Conservation (phyloP, 2,888 invertebrate genomes). For the Cephus rjabovi region DNA sequence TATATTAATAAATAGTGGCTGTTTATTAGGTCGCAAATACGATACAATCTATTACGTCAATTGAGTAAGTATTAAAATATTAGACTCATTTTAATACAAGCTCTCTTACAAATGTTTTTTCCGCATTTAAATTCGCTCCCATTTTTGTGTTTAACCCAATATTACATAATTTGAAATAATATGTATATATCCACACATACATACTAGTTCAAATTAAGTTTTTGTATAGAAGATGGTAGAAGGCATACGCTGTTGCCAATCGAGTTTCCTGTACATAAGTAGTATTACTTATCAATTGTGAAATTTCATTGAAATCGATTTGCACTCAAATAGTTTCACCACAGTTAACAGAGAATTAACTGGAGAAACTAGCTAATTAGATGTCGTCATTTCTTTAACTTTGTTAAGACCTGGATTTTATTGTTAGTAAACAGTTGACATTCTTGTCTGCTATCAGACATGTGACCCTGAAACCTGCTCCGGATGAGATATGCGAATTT, state of each 20-base stretch:
- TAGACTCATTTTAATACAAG: not conserved
- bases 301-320: too few relatives aligned
- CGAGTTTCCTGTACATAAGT: not conserved
- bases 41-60: not conserved
- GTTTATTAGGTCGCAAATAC: not conserved
- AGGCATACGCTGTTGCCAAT: not conserved
- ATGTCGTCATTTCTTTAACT: too few relatives aligned
- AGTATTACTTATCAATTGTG: not conserved
- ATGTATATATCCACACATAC: too few relatives aligned
- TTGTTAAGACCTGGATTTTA: too few relatives aligned
- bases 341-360: too few relatives aligned
- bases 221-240: not conserved
- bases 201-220: not conserved
- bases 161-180: not conserved
- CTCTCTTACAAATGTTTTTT: not conserved
- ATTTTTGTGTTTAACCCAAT: not conserved
- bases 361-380: too few relatives aligned
- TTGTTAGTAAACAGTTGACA: too few relatives aligned
- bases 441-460: too few relatives aligned
- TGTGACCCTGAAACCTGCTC: too few relatives aligned
- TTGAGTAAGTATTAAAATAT: not conserved
- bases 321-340: too few relatives aligned
- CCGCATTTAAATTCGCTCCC: not conserved
- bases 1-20: not conserved
- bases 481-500: too few relatives aligned